Evolutionary conservation across 2,797 vertebrate genomes (phyloP).

Genomic region (Betta splendens): DNA sequence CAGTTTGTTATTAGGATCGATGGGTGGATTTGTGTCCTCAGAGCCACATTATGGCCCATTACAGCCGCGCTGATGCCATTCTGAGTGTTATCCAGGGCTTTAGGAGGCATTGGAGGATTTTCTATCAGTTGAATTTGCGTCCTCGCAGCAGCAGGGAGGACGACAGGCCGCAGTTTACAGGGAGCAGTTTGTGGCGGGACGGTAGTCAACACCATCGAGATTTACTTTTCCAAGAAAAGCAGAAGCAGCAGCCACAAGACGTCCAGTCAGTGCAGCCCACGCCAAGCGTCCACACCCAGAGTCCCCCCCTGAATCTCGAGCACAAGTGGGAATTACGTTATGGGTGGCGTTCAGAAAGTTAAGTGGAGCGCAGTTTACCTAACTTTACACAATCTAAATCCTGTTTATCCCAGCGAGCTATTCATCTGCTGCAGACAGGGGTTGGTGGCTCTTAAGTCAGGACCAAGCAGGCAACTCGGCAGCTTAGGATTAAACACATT

Average conservation of each 20-base stretch:
- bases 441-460: conserved; percentile 19
- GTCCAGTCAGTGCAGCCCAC: conserved; percentile 40
- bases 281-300: conserved; percentile 47
- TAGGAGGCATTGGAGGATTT: conserved; percentile 55
- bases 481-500: conserved; percentile 20
- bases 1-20: conserved; percentile 11
- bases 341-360: conserved; percentile 49
- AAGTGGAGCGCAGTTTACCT: conserved; percentile 44
- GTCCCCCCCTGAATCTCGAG: conserved; percentile 23
- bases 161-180: conserved; percentile 34
- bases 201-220: conserved; percentile 55
- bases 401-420: conserved; percentile 59
- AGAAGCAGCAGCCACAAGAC: conserved; percentile 17
- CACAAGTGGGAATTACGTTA: conserved; percentile 22
- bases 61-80: conserved; percentile 28
- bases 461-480: conserved; percentile 33
- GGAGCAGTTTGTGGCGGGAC: conserved; percentile 57
- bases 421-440: conserved; percentile 51
- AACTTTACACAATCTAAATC: conserved; percentile 60
- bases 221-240: conserved; percentile 48
- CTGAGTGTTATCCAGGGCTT: conserved; percentile 54
- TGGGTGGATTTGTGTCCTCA: conserved; percentile 17
- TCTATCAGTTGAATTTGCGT: conserved; percentile 43
- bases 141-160: conserved; percentile 29
- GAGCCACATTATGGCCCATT: conserved; percentile 18